Evolutionary conservation across 2,797 vertebrate species (phyloP).

Genomic region (Sebastes matsubarae): DNA sequence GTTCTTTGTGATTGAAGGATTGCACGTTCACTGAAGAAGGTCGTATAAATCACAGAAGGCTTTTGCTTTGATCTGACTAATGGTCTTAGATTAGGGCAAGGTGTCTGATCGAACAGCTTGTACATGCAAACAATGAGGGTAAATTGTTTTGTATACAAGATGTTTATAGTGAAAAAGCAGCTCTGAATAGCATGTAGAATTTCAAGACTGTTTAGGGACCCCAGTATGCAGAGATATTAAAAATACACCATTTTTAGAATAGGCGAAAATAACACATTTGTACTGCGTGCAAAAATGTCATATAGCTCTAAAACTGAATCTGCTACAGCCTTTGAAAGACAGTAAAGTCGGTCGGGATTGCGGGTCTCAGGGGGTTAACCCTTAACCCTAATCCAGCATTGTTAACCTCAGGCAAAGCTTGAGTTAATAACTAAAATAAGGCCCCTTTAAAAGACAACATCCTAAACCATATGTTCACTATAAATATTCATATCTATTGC

Average conservation of each 20-base stretch:
- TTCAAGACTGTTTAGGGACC: too few species aligned
- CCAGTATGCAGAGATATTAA: too few species aligned
- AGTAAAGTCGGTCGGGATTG: neutral
- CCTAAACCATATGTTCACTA: neutral
- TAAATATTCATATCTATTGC: neutral
- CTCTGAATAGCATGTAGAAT: neutral
- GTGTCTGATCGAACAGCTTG: neutral
- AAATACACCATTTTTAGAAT: too few species aligned
- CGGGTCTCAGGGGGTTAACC: neutral
- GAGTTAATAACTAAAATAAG: neutral
- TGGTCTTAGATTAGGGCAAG: neutral
- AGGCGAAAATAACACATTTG: too few species aligned
- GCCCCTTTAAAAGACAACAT: neutral
- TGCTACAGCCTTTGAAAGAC: neutral
- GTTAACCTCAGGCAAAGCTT: neutral
- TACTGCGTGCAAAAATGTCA: too few species aligned
- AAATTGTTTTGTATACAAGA: neutral
- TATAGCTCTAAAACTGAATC: too few species aligned
- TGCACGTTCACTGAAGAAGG: constrained; percentile 2
- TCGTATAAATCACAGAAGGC: constrained; percentile 6
- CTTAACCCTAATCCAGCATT: neutral
- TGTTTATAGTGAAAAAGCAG: neutral
- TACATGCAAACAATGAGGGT: neutral
- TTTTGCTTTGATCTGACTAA: constrained; percentile 25
- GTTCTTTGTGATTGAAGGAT: constrained; percentile 7